Evolutionary conservation across 2,888 invertebrate species (phyloP), one percentile per base, ranked within the genome.

Genomic region (Yponomeuta sedellus): DNA sequence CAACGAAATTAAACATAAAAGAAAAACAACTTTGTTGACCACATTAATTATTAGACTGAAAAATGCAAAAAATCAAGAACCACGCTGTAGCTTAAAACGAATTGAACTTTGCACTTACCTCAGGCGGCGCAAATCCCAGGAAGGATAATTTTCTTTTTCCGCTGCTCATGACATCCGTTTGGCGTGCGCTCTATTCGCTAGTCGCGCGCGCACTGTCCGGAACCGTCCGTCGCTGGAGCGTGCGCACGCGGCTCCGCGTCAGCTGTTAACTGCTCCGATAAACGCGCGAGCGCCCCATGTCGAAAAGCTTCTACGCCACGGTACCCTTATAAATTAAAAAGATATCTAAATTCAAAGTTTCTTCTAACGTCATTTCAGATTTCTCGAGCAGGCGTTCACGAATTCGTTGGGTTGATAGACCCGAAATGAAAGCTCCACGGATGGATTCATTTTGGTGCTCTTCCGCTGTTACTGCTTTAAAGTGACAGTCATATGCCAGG

Each of bases 91-190:
- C 20, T 11, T 20, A 11, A 59, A 22, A 25, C 6, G 25, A 59
- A 57, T 20, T 56, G n/a, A 16, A 16, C 2, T 22, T 20, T 19
- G 61, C 8, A 88, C 92, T 86, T 77, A 86, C 92, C 92, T 92
- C 86, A 68, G 93, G 92, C 69, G 92, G 44, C 44, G 44, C 92
- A 78, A 95, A 95, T 74, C 95, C 94, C 70, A 95, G 92, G 82
- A 95, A 95, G 65, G 95, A 95, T 67, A 95, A 89, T 80, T 95
- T 95, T 83, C 94, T 93, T 77, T 93, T 92, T 77, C 93, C 93
- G 74, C 92, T 92, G 74, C 92, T 86, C 87, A 88, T 87, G 70
- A 71, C n/a, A 19, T 57, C n/a, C 68, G 58, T 22, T 34, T 39
- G 34, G 1, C 59, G 25, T 59, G 59, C 59, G 59, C 59, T 25